Percentiles rank a stretch among this genome's conserved stretches.
Evolutionary conservation across 2,113 vertebrate genomes (phyloP).

Genomic region (Colius striatus): DNA sequence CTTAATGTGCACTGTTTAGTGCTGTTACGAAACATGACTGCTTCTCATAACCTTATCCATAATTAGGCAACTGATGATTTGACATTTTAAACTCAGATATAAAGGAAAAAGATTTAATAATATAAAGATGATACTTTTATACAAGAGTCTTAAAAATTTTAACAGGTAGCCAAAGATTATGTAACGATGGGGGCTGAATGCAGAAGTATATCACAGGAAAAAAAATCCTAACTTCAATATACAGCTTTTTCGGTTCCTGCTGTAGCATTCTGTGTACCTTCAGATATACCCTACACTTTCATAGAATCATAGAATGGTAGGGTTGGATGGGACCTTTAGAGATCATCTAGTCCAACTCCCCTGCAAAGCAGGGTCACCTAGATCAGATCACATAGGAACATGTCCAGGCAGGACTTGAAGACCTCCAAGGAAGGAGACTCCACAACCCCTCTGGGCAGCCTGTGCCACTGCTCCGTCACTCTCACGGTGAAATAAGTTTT

Average conservation of each 20-base stretch:
- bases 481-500: too few species aligned
- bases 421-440: too few species aligned
- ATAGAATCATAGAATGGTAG: too few species aligned
- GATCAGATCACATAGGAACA: too few species aligned
- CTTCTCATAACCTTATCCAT: background rate
- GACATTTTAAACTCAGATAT: background rate
- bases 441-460: too few species aligned
- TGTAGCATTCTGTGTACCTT: background rate
- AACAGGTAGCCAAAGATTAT: background rate
- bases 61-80: background rate
- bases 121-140: background rate
- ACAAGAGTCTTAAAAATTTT: background rate
- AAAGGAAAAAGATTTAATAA: background rate
- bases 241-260: background rate
- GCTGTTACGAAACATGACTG: background rate
- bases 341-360: too few species aligned
- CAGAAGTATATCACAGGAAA: background rate
- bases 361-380: too few species aligned
- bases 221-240: background rate
- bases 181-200: background rate
- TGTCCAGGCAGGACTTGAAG: too few species aligned
- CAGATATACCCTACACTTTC: background rate
- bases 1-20: background rate
- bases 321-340: too few species aligned
- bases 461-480: too few species aligned